These are phyloP conservation scores for Florisuga fusca DNA, from an alignment of 2,797 vertebrate genomes.

Conservation along the genomic window DNA sequence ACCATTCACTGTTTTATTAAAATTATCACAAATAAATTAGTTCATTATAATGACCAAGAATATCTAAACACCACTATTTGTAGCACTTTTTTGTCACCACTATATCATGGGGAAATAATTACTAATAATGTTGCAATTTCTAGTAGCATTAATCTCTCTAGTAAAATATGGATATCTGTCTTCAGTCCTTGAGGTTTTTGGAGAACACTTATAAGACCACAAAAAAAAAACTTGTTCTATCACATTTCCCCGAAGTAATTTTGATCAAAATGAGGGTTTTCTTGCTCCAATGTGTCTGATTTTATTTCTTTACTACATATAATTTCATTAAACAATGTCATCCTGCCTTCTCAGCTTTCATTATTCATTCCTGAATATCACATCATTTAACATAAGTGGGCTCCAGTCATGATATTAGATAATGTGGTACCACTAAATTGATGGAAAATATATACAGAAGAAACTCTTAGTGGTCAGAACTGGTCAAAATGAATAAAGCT, in stretches of 20 bases:
- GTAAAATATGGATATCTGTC: neutral
- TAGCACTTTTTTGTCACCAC: neutral
- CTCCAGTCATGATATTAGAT: neutral
- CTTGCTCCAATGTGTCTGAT: neutral
- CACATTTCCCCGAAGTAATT: neutral
- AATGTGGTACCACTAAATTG: neutral
- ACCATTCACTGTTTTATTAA: neutral
- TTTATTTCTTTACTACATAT: slow-evolving; percentile 15
- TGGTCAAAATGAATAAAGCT: neutral
- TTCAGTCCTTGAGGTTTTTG: neutral
- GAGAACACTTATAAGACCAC: neutral
- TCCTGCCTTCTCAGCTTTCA: neutral
- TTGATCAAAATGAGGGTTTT: neutral
- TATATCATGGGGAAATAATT: neutral
- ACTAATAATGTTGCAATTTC: neutral
- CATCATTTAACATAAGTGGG: neutral
- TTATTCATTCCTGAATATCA: slow-evolving; percentile 5
- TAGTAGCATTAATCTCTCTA: neutral
- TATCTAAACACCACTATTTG: neutral
- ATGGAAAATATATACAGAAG: neutral
- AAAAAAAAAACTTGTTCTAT: neutral
- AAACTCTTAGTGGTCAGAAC: neutral
- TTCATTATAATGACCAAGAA: neutral
- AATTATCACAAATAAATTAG: neutral
- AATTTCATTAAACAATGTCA: neutral